These are phyloP conservation scores for Harmothoe impar DNA, from an alignment of 2,888 invertebrate species.

Conservation along the genomic window DNA sequence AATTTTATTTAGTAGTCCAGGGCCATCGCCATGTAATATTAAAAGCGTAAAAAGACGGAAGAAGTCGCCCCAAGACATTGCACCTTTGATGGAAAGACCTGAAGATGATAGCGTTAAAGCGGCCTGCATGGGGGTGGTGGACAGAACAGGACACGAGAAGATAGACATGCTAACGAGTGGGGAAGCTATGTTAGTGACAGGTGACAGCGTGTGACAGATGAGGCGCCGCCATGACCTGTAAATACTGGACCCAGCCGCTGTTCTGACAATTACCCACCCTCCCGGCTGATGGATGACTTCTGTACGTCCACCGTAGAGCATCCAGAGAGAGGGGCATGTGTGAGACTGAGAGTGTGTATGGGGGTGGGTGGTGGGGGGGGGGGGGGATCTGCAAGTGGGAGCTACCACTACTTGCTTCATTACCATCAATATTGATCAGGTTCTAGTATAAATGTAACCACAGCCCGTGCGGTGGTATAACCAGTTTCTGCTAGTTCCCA, in stretches of 20 bases:
- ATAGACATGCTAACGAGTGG: background rate
- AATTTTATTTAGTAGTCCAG: no score
- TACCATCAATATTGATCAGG: background rate
- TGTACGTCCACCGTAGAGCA: background rate
- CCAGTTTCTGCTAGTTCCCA: background rate
- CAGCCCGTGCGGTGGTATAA: background rate
- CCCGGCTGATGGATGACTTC: conserved; percentile 2
- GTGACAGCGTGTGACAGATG: background rate
- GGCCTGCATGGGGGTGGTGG: no score
- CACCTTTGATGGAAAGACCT: no score
- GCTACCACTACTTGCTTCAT: no score
- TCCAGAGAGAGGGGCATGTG: background rate
- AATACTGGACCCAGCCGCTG: background rate
- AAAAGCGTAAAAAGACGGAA: no score
- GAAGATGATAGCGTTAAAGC: no score
- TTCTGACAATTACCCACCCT: background rate
- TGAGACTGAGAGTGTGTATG: no score
- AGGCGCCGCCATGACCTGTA: background rate
- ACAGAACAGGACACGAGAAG: background rate
- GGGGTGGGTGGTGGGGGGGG: no score
- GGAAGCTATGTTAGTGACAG: background rate
- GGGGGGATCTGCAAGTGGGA: no score
- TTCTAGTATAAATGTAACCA: background rate
- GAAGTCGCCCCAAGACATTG: no score
- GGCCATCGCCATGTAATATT: no score